phyloP scores from a whole-genome alignment of 2,888 invertebrate genomes.

The Flexamia atlantica region DNA sequence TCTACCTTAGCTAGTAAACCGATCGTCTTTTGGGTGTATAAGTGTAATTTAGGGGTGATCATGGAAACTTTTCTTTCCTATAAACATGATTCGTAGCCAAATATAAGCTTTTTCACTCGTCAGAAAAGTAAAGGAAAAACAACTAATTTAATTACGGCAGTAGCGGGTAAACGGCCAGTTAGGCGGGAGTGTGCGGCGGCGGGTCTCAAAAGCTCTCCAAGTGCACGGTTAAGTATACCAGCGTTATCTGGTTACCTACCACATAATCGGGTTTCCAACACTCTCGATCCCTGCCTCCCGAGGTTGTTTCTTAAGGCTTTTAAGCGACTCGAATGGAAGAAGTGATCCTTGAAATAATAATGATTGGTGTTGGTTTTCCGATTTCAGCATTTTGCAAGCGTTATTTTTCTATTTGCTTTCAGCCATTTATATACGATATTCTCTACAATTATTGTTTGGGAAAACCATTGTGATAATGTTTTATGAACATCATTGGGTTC shows the following conservation, averaged over 20 bases:
- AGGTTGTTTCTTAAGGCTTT: not conserved
- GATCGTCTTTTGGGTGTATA: no score
- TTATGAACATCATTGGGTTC: no score
- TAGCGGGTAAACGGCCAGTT: constrained; percentile 13
- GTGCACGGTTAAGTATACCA: not conserved
- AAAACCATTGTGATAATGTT: no score
- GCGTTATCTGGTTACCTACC: constrained; percentile 14
- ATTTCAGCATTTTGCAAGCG: no score
- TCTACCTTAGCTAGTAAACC: no score
- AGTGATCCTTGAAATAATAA: constrained; percentile 17
- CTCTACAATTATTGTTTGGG: no score
- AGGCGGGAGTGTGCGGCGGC: not conserved
- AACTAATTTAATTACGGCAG: constrained; percentile 10
- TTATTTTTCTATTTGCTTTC: no score
- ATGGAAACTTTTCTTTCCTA: no score
- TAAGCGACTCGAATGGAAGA: not conserved
- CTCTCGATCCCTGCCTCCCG: not conserved
- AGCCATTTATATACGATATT: no score
- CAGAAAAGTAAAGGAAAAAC: constrained; percentile 2
- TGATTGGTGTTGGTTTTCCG: not conserved
- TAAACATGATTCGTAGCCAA: no score
- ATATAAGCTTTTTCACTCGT: not conserved
- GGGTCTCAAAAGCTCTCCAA: not conserved
- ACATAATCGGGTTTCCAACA: constrained; percentile 4
- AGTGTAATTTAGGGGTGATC: no score